These are phyloP conservation scores for Spinus olivaceus DNA, from an alignment of 2,797 vertebrate species.

Conservation along the genomic window DNA sequence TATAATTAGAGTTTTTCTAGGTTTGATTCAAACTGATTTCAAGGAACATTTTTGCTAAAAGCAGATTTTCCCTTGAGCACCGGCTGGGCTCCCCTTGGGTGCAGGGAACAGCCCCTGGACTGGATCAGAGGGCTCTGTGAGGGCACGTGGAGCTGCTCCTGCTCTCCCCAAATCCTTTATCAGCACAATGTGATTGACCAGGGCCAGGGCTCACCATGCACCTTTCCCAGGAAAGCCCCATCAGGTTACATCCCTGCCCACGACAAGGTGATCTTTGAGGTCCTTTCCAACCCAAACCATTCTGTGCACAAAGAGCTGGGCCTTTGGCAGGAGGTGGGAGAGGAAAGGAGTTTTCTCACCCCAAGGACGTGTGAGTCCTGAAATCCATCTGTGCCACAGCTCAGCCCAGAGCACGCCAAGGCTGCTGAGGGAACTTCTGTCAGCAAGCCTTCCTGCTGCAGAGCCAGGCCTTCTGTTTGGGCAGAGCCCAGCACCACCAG, in stretches of 20 bases:
- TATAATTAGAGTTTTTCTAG: neutral
- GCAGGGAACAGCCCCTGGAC: neutral
- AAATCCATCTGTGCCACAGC: neutral
- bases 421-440: neutral
- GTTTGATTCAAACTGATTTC: neutral
- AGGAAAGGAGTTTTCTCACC: neutral
- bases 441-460: neutral
- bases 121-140: neutral
- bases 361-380: fast-evolving
- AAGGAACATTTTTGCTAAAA: neutral
- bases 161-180: neutral
- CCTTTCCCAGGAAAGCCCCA: neutral
- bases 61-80: neutral
- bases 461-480: conserved; percentile 32
- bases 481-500: neutral
- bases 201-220: neutral
- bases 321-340: neutral
- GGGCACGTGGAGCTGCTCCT: neutral
- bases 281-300: neutral
- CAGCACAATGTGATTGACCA: neutral
- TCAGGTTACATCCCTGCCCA: neutral
- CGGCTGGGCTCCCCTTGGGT: neutral
- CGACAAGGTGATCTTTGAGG: fast-evolving
- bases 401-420: fast-evolving
- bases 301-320: neutral